Evolutionary conservation across 2,797 vertebrate genomes (phyloP).

Genomic region (Rhinichthys osculus): DNA sequence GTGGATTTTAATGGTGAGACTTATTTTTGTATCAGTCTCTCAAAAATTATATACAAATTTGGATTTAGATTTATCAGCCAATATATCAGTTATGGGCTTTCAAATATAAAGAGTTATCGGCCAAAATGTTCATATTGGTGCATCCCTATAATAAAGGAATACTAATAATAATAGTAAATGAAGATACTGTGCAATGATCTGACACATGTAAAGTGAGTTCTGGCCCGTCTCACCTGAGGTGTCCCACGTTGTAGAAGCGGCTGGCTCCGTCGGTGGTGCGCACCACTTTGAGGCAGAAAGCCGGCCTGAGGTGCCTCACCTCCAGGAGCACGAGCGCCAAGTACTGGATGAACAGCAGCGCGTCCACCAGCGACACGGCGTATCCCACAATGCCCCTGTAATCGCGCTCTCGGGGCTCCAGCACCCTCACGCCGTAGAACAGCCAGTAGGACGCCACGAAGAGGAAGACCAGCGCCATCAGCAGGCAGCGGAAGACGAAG

Average conservation of each 20-base stretch:
- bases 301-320: conserved; percentile 90
- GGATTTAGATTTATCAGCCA: too few species aligned
- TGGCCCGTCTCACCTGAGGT: conserved; percentile 76
- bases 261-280: conserved; percentile 91
- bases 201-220: too few species aligned
- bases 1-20: too few species aligned
- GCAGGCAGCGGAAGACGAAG: conserved; percentile 87
- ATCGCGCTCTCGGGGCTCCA: conserved; percentile 86
- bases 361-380: conserved; percentile 93
- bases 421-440: conserved; percentile 91
- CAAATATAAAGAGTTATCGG: too few species aligned
- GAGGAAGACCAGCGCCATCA: conserved; percentile 91
- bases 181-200: too few species aligned
- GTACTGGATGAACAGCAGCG: conserved; percentile 97
- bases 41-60: too few species aligned
- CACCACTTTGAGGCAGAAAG: conserved; percentile 86
- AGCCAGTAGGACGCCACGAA: conserved; percentile 95
- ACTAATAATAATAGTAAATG: too few species aligned
- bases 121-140: too few species aligned
- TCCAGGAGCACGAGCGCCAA: conserved; percentile 94
- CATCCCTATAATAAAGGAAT: too few species aligned
- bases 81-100: too few species aligned
- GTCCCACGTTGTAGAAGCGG: conserved; percentile 91
- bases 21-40: too few species aligned
- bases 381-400: conserved; percentile 97